Conservation (phyloP, 2,113 vertebrate genomes). For the Chaetodon auriga region DNA sequence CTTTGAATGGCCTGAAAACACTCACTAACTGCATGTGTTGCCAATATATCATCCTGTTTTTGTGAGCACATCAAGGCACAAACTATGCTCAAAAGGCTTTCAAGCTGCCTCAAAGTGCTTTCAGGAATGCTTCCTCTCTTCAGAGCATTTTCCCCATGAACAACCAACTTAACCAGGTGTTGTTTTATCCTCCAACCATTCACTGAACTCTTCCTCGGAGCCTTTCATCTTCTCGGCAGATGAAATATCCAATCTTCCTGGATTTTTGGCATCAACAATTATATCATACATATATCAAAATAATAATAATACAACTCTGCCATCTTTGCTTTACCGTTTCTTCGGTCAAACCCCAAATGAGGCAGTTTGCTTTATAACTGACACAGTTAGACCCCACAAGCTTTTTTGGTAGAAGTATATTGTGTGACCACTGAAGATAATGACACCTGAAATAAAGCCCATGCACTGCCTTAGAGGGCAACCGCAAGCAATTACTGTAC, state of each 20-base stretch:
- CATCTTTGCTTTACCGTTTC: neutral
- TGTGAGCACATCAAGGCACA: conserved; percentile 31
- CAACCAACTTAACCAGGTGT: conserved; percentile 5
- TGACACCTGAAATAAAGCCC: conserved; percentile 34
- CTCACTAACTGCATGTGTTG: neutral
- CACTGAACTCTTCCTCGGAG: neutral
- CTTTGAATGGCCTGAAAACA: conserved; percentile 50
- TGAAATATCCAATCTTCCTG: neutral
- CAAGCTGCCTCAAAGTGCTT: conserved; percentile 41
- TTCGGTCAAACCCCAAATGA: neutral
- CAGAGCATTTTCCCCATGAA: neutral
- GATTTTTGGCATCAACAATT: neutral
- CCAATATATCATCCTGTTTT: conserved; percentile 39
- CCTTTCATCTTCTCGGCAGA: neutral
- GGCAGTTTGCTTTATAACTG: neutral
- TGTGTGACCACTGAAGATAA: conserved; percentile 43
- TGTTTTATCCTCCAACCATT: neutral
- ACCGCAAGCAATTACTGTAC: conserved; percentile 39
- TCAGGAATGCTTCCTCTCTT: conserved; percentile 9
- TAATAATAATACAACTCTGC: neutral
- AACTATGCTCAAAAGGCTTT: conserved; percentile 1
- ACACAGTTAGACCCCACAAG: neutral
- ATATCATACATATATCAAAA: neutral
- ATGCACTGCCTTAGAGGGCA: neutral
- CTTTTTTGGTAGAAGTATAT: conserved; percentile 16